A percentile compares a stretch with the other conserved stretches of the same genome.
Conservation (phyloP, 1,140 invertebrate genomes). For the Notospermus geniculatus region DNA sequence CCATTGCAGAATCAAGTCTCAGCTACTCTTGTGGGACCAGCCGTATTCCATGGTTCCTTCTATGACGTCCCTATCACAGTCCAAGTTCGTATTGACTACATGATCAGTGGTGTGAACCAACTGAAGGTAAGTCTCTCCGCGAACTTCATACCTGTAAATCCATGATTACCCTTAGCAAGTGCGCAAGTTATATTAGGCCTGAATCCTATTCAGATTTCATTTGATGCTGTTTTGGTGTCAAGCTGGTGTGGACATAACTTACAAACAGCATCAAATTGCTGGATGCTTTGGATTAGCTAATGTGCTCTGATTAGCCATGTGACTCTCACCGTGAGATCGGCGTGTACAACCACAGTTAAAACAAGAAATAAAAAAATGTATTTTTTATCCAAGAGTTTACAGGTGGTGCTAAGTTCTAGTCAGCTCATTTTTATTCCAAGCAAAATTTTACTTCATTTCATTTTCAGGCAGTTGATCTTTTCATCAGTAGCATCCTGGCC, state of each 20-base stretch:
- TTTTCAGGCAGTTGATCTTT: conserved; percentile 8
- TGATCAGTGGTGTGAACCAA: conserved; percentile 36
- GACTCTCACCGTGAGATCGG: too few relatives aligned
- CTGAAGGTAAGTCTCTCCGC: conserved; percentile 34
- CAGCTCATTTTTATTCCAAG: too few relatives aligned
- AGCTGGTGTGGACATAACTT: not conserved
- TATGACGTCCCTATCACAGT: conserved; percentile 36
- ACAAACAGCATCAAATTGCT: not conserved
- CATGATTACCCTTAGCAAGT: too few relatives aligned
- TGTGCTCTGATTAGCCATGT: too few relatives aligned
- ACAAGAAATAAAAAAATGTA: too few relatives aligned
- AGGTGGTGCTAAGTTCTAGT: too few relatives aligned
- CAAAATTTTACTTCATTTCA: not conserved
- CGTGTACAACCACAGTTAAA: too few relatives aligned
- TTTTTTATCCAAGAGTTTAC: too few relatives aligned
- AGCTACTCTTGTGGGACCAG: conserved; percentile 41
- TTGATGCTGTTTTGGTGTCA: not conserved
- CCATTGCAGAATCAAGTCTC: conserved; percentile 42
- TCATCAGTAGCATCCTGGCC: conserved; percentile 10
- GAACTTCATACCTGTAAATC: too few relatives aligned
- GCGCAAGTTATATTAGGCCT: too few relatives aligned
- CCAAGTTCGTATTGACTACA: conserved; percentile 39
- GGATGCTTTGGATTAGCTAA: too few relatives aligned
- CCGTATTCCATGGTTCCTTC: conserved; percentile 46
- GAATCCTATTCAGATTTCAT: too few relatives aligned